Percentiles rank a stretch among this genome's conserved stretches.
Conservation (phyloP, 1,140 invertebrate species). For the Hypothenemus hampei region DNA sequence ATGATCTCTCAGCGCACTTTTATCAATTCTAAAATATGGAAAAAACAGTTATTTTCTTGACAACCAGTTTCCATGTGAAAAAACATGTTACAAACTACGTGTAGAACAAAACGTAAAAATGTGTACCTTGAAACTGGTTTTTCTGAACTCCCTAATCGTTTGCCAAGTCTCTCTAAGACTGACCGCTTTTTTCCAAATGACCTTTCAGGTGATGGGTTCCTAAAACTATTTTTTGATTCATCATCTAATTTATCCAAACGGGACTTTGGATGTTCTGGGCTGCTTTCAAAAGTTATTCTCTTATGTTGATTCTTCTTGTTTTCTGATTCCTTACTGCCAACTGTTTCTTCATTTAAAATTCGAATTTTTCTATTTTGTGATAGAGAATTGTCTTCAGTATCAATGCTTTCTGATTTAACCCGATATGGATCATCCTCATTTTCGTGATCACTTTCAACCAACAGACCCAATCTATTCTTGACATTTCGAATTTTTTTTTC, state of each 20-base stretch:
- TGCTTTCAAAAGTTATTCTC: conserved; percentile 32
- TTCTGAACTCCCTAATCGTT: conserved; percentile 12
- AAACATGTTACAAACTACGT: too few relatives aligned
- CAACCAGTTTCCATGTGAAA: too few relatives aligned
- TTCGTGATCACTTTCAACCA: conserved; percentile 52
- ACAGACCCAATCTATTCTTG: conserved; percentile 50
- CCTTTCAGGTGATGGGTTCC: conserved; percentile 6
- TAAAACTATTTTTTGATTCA: neutral
- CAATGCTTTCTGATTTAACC: conserved; percentile 48
- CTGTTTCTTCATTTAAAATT: too few relatives aligned
- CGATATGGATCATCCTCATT: conserved; percentile 53
- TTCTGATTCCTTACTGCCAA: too few relatives aligned
- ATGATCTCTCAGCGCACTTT: too few relatives aligned
- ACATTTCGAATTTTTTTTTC: conserved; percentile 53
- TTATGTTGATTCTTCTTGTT: conserved; percentile 29
- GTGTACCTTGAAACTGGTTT: neutral
- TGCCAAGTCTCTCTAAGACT: conserved; percentile 35
- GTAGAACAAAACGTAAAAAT: too few relatives aligned
- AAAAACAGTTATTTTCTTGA: too few relatives aligned
- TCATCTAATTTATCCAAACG: conserved; percentile 32
- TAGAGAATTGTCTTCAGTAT: too few relatives aligned
- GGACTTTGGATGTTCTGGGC: conserved; percentile 1
- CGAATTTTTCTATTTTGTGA: too few relatives aligned
- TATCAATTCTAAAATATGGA: too few relatives aligned
- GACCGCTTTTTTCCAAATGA: conserved; percentile 28